Evolutionary conservation across 1,140 invertebrate genomes (phyloP).

Genomic region (Aethina tumida): DNA sequence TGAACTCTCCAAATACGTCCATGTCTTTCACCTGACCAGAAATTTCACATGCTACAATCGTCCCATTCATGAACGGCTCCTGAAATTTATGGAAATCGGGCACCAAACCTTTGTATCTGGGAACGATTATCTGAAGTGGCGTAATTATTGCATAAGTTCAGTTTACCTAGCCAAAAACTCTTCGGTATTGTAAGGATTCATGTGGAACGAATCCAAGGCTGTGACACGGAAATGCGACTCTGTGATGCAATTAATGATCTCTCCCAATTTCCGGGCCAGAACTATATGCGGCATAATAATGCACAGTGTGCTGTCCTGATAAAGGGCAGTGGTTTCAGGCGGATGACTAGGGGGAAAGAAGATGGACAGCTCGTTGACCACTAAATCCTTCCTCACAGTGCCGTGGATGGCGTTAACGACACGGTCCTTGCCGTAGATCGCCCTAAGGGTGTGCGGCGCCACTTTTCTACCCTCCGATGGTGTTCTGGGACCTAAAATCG

Average conservation of each 20-base stretch:
- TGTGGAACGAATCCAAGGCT: constrained; percentile 66
- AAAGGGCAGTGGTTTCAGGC: too few species aligned
- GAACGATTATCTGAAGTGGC: too few species aligned
- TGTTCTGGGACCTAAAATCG: constrained; percentile 57
- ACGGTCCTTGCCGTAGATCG: constrained; percentile 61
- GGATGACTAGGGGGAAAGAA: constrained; percentile 28
- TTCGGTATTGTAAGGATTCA: constrained; percentile 72
- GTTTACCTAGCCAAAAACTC: constrained; percentile 92
- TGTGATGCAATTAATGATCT: constrained; percentile 64
- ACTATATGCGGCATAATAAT: constrained; percentile 89
- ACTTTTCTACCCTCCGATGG: constrained; percentile 46
- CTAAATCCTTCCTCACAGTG: constrained; percentile 46
- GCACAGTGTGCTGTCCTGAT: constrained; percentile 65
- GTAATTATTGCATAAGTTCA: too few species aligned
- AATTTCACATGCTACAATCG: constrained; percentile 79
- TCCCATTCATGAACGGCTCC: constrained; percentile 47
- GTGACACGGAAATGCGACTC: constrained; percentile 67
- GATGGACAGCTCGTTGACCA: constrained; percentile 37
- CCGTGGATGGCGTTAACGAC: constrained; percentile 68
- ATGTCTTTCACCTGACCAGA: constrained; percentile 43
- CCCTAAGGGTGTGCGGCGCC: constrained; percentile 52
- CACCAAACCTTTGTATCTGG: constrained; percentile 84
- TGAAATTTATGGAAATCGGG: constrained; percentile 59
- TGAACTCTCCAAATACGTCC: constrained; percentile 62
- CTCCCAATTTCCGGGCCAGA: constrained; percentile 56